phyloP scores from a whole-genome alignment of 2,888 invertebrate species.

The Oscheius sp. region DNA sequence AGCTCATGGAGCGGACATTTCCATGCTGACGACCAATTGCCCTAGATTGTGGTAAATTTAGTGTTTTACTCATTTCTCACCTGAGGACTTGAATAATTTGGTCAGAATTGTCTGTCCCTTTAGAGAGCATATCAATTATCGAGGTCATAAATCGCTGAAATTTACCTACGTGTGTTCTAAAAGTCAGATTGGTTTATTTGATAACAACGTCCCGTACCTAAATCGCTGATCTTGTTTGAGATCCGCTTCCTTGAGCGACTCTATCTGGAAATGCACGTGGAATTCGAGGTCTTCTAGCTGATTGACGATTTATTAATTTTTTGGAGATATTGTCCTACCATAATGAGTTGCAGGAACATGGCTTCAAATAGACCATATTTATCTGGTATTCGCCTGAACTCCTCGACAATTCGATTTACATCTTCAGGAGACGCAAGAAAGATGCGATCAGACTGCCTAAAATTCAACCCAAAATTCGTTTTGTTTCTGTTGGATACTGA shows the following conservation, averaged over 20 bases:
- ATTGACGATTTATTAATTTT: conserved; percentile 28
- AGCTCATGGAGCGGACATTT: conserved; percentile 63
- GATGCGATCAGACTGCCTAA: conserved; percentile 56
- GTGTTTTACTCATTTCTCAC: conserved; percentile 14
- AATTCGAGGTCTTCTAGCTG: conserved; percentile 63
- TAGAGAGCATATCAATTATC: conserved; percentile 62
- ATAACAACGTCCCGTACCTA: conserved; percentile 3
- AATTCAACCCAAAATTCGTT: not conserved
- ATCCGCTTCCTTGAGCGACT: conserved; percentile 56
- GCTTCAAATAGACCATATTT: conserved; percentile 62
- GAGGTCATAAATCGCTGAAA: conserved; percentile 63
- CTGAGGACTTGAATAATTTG: conserved; percentile 50
- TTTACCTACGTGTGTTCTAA: conserved; percentile 64
- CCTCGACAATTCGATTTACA: conserved; percentile 54
- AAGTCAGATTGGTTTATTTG: conserved; percentile 7
- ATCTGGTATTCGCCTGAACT: conserved; percentile 60
- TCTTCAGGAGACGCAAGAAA: conserved; percentile 64
- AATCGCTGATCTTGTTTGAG: conserved; percentile 51
- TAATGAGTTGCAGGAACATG: conserved; percentile 63
- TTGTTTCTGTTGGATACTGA: not conserved
- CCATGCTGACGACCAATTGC: conserved; percentile 66
- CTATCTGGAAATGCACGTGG: conserved; percentile 61
- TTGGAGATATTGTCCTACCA: conserved; percentile 34
- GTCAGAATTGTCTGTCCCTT: conserved; percentile 47
- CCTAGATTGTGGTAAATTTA: conserved; percentile 36